Evolutionary conservation across 2,797 vertebrate genomes (phyloP).

Genomic region (Chloroceryle inda): DNA sequence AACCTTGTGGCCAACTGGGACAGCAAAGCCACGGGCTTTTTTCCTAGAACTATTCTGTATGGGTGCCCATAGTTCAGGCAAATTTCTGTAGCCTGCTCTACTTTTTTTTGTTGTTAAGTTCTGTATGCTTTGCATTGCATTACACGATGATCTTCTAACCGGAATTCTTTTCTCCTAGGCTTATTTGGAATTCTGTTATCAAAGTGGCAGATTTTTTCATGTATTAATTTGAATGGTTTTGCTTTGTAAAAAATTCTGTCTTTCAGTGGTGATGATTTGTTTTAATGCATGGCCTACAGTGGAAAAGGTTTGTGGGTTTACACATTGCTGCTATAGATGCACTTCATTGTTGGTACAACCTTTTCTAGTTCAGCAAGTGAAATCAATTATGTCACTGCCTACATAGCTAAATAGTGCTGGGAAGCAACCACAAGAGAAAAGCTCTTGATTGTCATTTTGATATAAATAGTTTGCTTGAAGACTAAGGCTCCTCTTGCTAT

Average conservation of each 20-base stretch:
- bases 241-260: not conserved
- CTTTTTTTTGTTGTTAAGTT: not conserved
- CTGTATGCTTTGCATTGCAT: accelerated
- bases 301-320: not conserved
- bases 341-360: not conserved
- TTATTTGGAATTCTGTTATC: not conserved
- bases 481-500: not conserved
- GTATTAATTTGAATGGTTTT: not conserved
- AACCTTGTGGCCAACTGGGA: not conserved
- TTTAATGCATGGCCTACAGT: not conserved
- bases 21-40: not conserved
- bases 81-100: not conserved
- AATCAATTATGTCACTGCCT: not conserved
- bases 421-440: not conserved
- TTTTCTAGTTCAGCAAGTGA: constrained; percentile 5
- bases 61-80: not conserved
- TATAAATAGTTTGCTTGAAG: not conserved
- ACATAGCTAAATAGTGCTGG: not conserved
- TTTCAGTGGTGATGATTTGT: not conserved
- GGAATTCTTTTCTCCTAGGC: not conserved
- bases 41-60: not conserved
- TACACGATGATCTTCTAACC: not conserved
- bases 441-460: not conserved
- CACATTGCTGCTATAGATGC: not conserved
- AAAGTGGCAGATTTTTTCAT: not conserved